phyloP scores from a whole-genome alignment of 1,140 invertebrate species.

The Atta texana region DNA sequence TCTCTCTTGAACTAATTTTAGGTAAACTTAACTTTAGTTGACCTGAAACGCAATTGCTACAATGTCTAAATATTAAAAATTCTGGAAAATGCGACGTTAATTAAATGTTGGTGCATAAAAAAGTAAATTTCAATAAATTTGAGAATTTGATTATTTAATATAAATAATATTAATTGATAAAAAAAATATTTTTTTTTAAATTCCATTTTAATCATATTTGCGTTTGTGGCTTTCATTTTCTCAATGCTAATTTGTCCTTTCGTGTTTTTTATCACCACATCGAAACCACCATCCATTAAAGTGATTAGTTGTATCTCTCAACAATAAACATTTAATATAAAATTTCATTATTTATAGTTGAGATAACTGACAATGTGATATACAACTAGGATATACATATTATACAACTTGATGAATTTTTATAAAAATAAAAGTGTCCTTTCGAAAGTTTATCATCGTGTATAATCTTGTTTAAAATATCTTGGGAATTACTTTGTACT shows the following conservation, averaged over 20 bases:
- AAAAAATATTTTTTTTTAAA: not conserved
- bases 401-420: constrained; percentile 14
- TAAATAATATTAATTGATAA: not conserved
- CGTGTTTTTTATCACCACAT: not conserved
- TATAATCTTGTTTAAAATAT: constrained; percentile 3
- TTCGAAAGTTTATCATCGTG: not conserved
- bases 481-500: not conserved
- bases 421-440: not conserved
- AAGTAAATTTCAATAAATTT: not conserved
- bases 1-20: constrained; percentile 10
- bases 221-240: not conserved
- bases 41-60: not conserved
- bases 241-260: not conserved
- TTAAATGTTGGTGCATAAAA: not conserved
- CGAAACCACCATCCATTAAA: constrained; percentile 22
- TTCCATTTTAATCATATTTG: not conserved
- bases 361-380: not conserved
- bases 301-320: not conserved
- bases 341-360: constrained; percentile 13
- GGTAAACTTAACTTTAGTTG: not conserved
- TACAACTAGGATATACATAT: not conserved
- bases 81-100: not conserved
- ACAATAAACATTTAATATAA: constrained; percentile 16
- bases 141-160: not conserved
- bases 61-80: not conserved